These are phyloP conservation scores for Sylvilagus bachmani DNA, from an alignment of 2,113 vertebrate genomes.

Conservation along the genomic window DNA sequence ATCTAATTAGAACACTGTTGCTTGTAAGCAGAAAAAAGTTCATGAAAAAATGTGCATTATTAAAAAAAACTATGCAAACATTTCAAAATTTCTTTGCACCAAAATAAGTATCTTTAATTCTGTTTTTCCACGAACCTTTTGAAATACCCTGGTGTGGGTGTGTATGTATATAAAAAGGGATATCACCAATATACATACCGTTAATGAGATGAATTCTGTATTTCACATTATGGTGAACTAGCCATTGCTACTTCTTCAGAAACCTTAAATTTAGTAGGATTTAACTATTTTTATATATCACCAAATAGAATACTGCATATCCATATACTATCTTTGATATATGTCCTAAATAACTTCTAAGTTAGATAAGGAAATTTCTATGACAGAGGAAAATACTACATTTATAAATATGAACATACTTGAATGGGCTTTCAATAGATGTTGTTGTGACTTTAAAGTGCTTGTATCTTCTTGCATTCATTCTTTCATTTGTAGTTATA, in stretches of 20 bases:
- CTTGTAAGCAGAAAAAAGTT: conserved; percentile 2
- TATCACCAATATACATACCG: background rate
- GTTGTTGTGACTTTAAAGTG: conserved; percentile 99
- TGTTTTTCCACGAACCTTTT: too few species aligned
- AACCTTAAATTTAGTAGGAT: conserved; percentile 25
- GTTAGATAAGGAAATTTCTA: conserved; percentile 37
- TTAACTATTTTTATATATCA: conserved; percentile 34
- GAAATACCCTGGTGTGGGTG: too few species aligned
- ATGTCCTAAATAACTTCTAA: conserved; percentile 12
- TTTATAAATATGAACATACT: conserved; percentile 89
- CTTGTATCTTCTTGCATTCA: conserved; percentile 99
- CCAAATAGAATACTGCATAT: conserved; percentile 21
- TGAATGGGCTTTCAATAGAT: conserved; percentile 99
- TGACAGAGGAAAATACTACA: background rate
- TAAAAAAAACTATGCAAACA: too few species aligned
- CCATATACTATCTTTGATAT: background rate
- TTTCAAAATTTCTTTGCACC: too few species aligned
- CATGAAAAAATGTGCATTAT: too few species aligned
- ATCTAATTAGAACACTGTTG: conserved; percentile 39
- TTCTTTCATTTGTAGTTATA: conserved; percentile 99
- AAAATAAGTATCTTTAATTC: too few species aligned
- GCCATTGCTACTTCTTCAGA: background rate
- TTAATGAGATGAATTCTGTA: conserved; percentile 25
- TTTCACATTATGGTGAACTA: background rate
- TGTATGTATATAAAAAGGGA: background rate